These are phyloP conservation scores for Oscheius onirici DNA, from an alignment of 2,888 invertebrate species.

Conservation along the genomic window DNA sequence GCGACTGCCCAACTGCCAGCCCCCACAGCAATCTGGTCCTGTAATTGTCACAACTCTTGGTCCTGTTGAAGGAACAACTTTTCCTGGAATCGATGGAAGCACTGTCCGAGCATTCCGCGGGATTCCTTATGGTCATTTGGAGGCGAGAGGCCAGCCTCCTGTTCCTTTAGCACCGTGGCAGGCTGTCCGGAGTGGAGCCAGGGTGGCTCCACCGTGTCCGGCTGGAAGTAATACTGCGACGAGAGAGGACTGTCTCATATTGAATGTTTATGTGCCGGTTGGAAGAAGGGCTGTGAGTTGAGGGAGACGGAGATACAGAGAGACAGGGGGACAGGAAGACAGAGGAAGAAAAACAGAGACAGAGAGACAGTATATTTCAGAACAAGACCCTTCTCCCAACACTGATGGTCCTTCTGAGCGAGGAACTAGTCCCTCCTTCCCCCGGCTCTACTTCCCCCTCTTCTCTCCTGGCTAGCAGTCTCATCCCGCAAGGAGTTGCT, in stretches of 20 bases:
- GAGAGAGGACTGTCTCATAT: slow-evolving; percentile 13
- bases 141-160: not conserved
- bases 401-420: slow-evolving; percentile 9
- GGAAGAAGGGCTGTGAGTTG: slow-evolving; percentile 2
- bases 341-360: too few species aligned
- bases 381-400: not conserved
- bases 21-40: not conserved
- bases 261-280: slow-evolving; percentile 17
- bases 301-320: too few species aligned
- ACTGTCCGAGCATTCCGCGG: slow-evolving; percentile 8
- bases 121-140: slow-evolving; percentile 24
- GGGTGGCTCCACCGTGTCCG: slow-evolving; percentile 6
- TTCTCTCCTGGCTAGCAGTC: slow-evolving; percentile 9
- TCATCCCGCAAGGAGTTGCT: slow-evolving; percentile 12
- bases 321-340: too few species aligned
- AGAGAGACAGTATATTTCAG: not conserved
- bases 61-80: slow-evolving; percentile 6
- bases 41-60: slow-evolving; percentile 5
- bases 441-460: slow-evolving; percentile 8
- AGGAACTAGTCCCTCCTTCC: slow-evolving; percentile 15
- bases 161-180: slow-evolving; percentile 4
- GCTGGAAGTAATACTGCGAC: slow-evolving; percentile 14
- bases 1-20: slow-evolving; percentile 1
- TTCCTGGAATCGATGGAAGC: slow-evolving; percentile 14
- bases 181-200: not conserved